Conservation (phyloP, 2,797 vertebrate genomes). For the Bovichtus variegatus region DNA sequence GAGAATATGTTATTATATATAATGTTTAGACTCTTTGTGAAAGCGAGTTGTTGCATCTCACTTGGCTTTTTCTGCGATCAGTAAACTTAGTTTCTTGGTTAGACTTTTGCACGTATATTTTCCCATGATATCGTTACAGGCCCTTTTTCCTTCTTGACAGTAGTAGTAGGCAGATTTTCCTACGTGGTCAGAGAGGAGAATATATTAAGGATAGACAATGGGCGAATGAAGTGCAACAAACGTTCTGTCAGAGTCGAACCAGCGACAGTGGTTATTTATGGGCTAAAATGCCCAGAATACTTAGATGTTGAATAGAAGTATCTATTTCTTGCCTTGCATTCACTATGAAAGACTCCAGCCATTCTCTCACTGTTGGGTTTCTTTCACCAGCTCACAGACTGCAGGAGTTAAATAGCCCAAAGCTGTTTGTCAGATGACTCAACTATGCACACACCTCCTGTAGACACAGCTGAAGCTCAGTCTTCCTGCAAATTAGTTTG, state of each 20-base stretch:
- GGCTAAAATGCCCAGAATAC: not conserved
- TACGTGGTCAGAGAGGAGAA: not conserved
- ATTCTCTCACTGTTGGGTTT: not conserved
- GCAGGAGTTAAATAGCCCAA: constrained; percentile 46
- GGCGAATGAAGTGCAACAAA: not conserved
- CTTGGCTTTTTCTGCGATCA: not conserved
- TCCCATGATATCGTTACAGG: not conserved
- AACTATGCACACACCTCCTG: constrained; percentile 53
- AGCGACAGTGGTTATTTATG: not conserved
- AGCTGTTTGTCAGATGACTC: constrained; percentile 60
- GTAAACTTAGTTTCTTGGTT: not conserved
- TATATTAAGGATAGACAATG: not conserved
- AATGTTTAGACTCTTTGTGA: not conserved
- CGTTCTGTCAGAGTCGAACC: not conserved
- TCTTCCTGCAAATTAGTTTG: constrained; percentile 68
- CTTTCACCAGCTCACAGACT: constrained; percentile 28
- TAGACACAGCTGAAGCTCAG: constrained; percentile 58
- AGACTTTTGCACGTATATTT: not conserved
- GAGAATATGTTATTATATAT: not conserved
- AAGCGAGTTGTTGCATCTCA: no score
- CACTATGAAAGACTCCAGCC: constrained; percentile 21
- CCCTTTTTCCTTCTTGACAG: not conserved
- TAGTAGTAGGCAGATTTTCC: not conserved
- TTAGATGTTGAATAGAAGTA: not conserved
- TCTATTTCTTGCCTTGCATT: not conserved